phyloP scores from a whole-genome alignment of 1,140 invertebrate genomes.

The Pteromalus puparum region DNA sequence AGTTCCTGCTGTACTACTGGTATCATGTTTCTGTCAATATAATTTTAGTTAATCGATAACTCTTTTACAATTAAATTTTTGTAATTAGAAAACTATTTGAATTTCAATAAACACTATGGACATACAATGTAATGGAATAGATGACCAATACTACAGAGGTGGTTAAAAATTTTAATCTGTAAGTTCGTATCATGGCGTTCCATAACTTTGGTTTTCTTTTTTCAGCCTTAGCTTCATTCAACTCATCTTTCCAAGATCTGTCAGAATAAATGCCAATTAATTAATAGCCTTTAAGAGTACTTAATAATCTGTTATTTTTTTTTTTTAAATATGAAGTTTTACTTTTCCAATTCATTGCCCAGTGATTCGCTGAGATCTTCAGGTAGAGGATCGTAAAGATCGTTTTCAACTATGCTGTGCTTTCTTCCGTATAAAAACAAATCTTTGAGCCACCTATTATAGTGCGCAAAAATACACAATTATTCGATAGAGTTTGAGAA shows the following conservation, averaged over 20 bases:
- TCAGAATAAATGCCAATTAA: neutral
- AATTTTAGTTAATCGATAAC: no score
- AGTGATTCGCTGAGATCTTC: slow-evolving; percentile 22
- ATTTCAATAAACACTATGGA: no score
- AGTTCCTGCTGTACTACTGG: neutral
- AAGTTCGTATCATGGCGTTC: neutral
- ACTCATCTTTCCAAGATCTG: neutral
- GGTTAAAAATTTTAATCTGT: neutral
- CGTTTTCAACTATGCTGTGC: neutral
- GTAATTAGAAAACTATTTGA: no score
- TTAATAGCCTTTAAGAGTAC: no score
- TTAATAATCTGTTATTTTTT: no score
- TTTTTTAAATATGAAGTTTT: no score
- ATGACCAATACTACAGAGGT: neutral
- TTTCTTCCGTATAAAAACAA: neutral
- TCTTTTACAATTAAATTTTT: no score
- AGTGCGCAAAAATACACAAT: neutral
- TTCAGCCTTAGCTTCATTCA: neutral
- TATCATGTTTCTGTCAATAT: neutral
- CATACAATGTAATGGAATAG: no score
- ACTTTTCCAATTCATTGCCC: slow-evolving; percentile 1
- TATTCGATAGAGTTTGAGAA: neutral
- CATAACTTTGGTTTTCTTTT: slow-evolving; percentile 4
- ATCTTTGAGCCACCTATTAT: slow-evolving; percentile 3
- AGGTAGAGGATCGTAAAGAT: neutral